Conservation (phyloP, 2,888 invertebrate species). For the Amphipoea oculea region DNA sequence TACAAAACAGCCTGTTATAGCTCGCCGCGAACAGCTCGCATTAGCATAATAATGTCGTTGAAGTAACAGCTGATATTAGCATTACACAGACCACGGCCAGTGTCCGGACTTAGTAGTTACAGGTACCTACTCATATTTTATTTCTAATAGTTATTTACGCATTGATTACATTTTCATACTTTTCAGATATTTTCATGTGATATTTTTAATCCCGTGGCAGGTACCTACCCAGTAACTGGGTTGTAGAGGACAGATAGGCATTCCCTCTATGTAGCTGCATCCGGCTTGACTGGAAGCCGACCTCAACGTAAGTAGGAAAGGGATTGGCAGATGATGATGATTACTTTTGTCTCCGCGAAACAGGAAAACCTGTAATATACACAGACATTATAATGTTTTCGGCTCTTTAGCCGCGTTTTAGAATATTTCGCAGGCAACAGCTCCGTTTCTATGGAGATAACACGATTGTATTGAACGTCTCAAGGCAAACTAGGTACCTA, state of each 20-base stretch:
- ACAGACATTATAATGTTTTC: not conserved
- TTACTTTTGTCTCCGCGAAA: too few relatives aligned
- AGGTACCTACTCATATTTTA: not conserved
- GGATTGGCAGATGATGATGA: not conserved
- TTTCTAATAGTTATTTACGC: not conserved
- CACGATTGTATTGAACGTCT: conserved; percentile 39
- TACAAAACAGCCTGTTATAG: conserved; percentile 23
- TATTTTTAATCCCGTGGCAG: not conserved
- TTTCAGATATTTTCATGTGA: not conserved
- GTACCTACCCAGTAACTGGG: not conserved
- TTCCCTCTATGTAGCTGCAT: not conserved
- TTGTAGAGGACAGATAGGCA: not conserved
- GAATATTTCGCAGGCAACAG: not conserved
- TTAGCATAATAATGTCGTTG: conserved; percentile 34
- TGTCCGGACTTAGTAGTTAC: not conserved
- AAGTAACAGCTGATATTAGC: conserved; percentile 36
- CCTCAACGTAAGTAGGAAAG: not conserved
- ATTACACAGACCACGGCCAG: conserved; percentile 3
- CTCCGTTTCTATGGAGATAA: conserved; percentile 36
- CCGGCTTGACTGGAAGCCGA: not conserved
- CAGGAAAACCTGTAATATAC: too few relatives aligned
- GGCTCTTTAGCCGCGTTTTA: not conserved
- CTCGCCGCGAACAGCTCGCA: conserved; percentile 18
- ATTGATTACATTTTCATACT: not conserved
- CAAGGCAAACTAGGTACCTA: conserved; percentile 23